Evolutionary conservation across 2,888 invertebrate species (phyloP).

Genomic region (Galerucella pusilla): DNA sequence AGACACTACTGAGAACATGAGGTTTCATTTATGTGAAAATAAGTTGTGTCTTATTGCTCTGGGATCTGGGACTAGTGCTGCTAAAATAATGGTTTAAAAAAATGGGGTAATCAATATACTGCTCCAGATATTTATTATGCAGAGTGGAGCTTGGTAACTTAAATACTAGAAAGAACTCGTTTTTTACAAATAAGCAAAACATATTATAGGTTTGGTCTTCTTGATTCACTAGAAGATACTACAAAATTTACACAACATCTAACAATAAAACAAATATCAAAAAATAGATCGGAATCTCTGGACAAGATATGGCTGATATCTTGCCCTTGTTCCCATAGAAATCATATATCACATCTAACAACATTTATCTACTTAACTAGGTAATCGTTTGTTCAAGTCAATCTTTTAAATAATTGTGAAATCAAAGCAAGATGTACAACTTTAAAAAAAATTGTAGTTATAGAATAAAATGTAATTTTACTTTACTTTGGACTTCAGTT

Average conservation of each 20-base stretch:
- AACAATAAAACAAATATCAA: constrained; percentile 41
- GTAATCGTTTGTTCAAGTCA: neutral
- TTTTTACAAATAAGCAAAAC: neutral
- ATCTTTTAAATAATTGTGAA: neutral
- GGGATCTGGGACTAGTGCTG: too few relatives aligned
- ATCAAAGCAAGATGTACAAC: neutral
- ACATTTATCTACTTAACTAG: constrained; percentile 16
- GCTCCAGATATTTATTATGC: too few relatives aligned
- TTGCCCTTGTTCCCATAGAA: constrained; percentile 34
- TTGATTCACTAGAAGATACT: constrained; percentile 7
- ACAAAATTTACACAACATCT: constrained; percentile 38
- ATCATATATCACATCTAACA: constrained; percentile 17
- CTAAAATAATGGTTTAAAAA: too few relatives aligned
- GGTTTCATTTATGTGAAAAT: too few relatives aligned
- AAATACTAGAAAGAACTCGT: too few relatives aligned
- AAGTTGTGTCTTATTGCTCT: too few relatives aligned
- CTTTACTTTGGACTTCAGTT: too few relatives aligned
- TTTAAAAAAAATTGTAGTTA: too few relatives aligned
- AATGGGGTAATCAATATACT: too few relatives aligned
- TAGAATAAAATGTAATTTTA: too few relatives aligned
- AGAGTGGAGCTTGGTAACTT: too few relatives aligned
- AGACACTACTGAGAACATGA: too few relatives aligned
- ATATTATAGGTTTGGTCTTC: constrained; percentile 13
- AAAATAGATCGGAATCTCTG: constrained; percentile 35
- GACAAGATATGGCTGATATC: constrained; percentile 49